A percentile compares a stretch with the other conserved stretches of the same genome.
These are phyloP conservation scores for Reticulitermes lucifugus DNA, from an alignment of 2,888 invertebrate species.

Conservation along the genomic window DNA sequence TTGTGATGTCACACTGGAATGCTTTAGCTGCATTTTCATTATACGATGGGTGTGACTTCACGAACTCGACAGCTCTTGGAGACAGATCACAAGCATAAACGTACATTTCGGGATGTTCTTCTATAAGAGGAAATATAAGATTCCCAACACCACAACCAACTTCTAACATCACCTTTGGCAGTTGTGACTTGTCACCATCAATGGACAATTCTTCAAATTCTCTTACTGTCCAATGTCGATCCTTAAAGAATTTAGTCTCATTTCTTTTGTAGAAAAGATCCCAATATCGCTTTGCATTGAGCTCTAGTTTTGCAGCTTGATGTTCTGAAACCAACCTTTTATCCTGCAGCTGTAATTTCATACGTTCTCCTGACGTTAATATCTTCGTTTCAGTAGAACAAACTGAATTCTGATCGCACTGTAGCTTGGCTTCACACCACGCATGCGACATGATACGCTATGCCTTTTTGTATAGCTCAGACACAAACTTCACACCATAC, in stretches of 20 bases:
- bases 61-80: constrained; percentile 87
- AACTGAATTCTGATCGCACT: too few species aligned
- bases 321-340: constrained; percentile 75
- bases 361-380: constrained; percentile 72
- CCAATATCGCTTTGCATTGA: constrained; percentile 90
- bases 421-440: too few species aligned
- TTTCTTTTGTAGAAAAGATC: constrained; percentile 97
- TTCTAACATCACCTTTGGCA: constrained; percentile 69
- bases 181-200: constrained; percentile 55
- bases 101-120: constrained; percentile 79
- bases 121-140: constrained; percentile 90
- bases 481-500: too few species aligned
- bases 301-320: constrained; percentile 82
- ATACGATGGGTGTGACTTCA: constrained; percentile 76
- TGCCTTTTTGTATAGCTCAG: too few species aligned
- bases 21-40: constrained; percentile 75
- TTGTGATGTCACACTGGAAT: constrained; percentile 89
- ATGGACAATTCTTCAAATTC: constrained; percentile 88
- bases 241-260: constrained; percentile 92
- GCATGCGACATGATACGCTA: too few species aligned
- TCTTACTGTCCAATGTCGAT: constrained; percentile 95
- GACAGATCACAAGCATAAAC: constrained; percentile 95
- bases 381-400: background rate
- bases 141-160: constrained; percentile 98
- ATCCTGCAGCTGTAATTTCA: constrained; percentile 76